These are phyloP conservation scores for Drosophila percnosoma DNA, from an alignment of 2,888 invertebrate species.

Conservation along the genomic window DNA sequence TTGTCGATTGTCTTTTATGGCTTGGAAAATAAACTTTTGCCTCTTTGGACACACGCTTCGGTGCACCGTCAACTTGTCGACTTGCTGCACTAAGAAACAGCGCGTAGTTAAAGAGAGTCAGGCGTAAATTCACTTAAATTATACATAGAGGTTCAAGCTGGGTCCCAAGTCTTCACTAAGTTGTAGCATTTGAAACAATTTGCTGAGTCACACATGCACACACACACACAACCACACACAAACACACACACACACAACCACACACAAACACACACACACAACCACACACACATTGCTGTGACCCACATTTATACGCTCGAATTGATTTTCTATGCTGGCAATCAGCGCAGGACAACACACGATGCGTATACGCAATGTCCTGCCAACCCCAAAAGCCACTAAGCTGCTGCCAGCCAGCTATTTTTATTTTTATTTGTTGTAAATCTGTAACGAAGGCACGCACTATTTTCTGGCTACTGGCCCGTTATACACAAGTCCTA, in stretches of 20 bases:
- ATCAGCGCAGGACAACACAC: constrained; percentile 61
- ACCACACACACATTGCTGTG: constrained; percentile 41
- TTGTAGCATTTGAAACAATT: constrained; percentile 55
- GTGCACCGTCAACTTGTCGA: constrained; percentile 46
- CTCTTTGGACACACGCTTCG: constrained; percentile 57
- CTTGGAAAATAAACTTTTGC: constrained; percentile 81
- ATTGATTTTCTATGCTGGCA: constrained; percentile 77
- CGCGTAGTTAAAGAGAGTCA: constrained; percentile 57
- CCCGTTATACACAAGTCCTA: constrained; percentile 40
- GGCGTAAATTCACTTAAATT: constrained; percentile 78
- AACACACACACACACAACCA: constrained; percentile 3
- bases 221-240: not conserved
- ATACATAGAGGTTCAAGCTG: constrained; percentile 61
- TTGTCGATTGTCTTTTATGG: constrained; percentile 78
- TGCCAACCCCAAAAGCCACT: constrained; percentile 29
- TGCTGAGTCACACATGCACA: constrained; percentile 63
- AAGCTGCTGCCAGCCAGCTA: constrained; percentile 28
- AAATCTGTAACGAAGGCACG: constrained; percentile 76
- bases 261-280: not conserved
- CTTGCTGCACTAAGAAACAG: constrained; percentile 25
- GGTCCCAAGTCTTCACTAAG: constrained; percentile 21
- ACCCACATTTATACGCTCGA: constrained; percentile 77
- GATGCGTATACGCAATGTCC: constrained; percentile 69
- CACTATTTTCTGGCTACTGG: constrained; percentile 61
- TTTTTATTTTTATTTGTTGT: constrained; percentile 59